A percentile compares a stretch with the other conserved stretches of the same genome.
Evolutionary conservation across 2,888 invertebrate species (phyloP).

Genomic region (Parnassius glacialis): DNA sequence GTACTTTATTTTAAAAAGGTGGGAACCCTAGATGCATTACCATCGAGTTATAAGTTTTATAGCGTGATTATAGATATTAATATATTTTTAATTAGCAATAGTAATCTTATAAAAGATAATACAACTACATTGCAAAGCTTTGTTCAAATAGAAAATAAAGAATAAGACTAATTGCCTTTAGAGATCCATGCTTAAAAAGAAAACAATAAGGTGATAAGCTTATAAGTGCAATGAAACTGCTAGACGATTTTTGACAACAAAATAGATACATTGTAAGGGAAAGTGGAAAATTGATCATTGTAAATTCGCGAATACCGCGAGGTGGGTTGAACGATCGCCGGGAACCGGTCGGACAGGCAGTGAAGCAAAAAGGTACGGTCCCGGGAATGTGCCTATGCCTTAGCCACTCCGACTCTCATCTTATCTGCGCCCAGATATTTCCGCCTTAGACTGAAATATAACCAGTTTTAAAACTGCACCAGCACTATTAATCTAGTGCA

Average conservation of each 20-base stretch:
- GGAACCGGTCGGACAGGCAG: conserved; percentile 37
- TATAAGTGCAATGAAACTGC: no score
- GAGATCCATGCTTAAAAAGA: no score
- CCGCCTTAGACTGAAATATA: conserved; percentile 48
- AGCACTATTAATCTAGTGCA: conserved; percentile 19
- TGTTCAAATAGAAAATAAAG: no score
- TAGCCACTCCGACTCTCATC: conserved; percentile 35
- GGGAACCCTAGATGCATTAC: conserved; percentile 36
- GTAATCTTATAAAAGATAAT: no score
- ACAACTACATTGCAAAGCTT: no score
- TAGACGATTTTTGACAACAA: no score
- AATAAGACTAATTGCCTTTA: no score
- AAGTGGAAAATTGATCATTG: conserved; percentile 28
- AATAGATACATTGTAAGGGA: conserved; percentile 19
- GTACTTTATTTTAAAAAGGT: no score
- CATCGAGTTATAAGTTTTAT: conserved; percentile 36
- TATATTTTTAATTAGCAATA: no score
- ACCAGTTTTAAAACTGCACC: conserved; percentile 29
- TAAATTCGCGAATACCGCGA: conserved; percentile 54
- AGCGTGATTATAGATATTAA: background rate
- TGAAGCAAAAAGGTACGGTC: conserved; percentile 62
- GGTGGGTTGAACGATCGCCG: conserved; percentile 74
- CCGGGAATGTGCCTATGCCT: conserved; percentile 54
- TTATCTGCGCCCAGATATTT: conserved; percentile 50
- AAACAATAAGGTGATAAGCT: no score